Percentiles rank a stretch among this genome's conserved stretches.
Evolutionary conservation across 1,140 invertebrate species (phyloP).

Genomic region (Drosophila novamexicana): DNA sequence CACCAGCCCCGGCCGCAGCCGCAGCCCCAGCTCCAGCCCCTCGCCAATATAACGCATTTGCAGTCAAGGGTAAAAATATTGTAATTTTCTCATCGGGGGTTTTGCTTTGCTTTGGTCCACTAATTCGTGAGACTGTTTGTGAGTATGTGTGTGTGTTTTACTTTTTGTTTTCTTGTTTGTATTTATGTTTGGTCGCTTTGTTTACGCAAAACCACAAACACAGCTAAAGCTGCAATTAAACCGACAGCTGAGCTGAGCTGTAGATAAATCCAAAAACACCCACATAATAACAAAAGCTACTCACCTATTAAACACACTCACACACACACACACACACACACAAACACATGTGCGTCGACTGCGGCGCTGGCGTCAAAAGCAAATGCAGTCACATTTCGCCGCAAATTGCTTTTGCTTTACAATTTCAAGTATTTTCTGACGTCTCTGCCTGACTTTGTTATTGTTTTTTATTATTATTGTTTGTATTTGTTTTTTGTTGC

Average conservation of each 20-base stretch:
- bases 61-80: constrained; percentile 78
- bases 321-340: constrained; percentile 29
- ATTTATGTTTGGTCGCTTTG: constrained; percentile 46
- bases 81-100: constrained; percentile 65
- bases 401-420: constrained; percentile 24
- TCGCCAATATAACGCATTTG: constrained; percentile 41
- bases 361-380: constrained; percentile 30
- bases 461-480: constrained; percentile 25
- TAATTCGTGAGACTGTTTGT: constrained; percentile 44
- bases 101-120: constrained; percentile 28
- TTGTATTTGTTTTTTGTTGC: constrained; percentile 13
- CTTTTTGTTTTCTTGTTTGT: constrained; percentile 49
- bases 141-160: constrained; percentile 33
- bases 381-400: constrained; percentile 61
- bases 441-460: constrained; percentile 21
- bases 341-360: constrained; percentile 21
- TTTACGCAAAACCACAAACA: constrained; percentile 12
- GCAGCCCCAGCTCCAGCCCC: background rate
- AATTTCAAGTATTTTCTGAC: constrained; percentile 6
- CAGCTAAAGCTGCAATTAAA: constrained; percentile 17
- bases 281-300: too few relatives aligned
- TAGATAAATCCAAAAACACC: constrained; percentile 25
- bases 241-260: constrained; percentile 55
- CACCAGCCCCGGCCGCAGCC: constrained; percentile 4
- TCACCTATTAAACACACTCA: constrained; percentile 20